Percentiles rank a stretch among this genome's conserved stretches.
Evolutionary conservation across 2,797 vertebrate species (phyloP).

Genomic region (Sardinella longiceps): DNA sequence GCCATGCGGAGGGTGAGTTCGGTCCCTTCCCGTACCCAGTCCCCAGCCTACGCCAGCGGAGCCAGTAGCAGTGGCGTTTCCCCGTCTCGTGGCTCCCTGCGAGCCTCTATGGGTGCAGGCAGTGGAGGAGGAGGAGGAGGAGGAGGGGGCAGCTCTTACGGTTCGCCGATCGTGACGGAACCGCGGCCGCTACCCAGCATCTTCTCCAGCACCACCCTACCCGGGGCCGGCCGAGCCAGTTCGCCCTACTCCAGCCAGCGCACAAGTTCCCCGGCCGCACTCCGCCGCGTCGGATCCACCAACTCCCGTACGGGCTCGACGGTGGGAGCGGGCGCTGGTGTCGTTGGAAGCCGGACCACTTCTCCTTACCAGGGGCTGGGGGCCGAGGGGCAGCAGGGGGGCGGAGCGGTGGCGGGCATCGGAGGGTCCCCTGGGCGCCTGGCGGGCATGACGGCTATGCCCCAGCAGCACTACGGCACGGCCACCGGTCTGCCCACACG

Average conservation of each 20-base stretch:
- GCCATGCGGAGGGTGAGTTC: constrained; percentile 93
- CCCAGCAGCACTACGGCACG: constrained; percentile 91
- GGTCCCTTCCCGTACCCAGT: constrained; percentile 92
- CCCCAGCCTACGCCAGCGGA: constrained; percentile 86
- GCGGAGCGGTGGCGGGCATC: constrained; percentile 45
- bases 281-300: constrained; percentile 83
- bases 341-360: constrained; percentile 65
- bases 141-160: constrained; percentile 79
- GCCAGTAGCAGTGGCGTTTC: constrained; percentile 76
- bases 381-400: constrained; percentile 73
- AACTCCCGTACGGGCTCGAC: constrained; percentile 73
- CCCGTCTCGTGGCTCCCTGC: constrained; percentile 88
- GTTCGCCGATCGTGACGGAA: constrained; percentile 85
- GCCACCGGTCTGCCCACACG: constrained; percentile 64
- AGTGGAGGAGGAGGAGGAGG: not conserved
- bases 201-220: constrained; percentile 87
- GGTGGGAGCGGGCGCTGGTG: not conserved
- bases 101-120: constrained; percentile 78
- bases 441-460: constrained; percentile 90
- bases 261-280: constrained; percentile 78
- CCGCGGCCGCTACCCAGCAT: constrained; percentile 80
- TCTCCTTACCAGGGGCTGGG: constrained; percentile 81
- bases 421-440: constrained; percentile 78
- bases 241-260: constrained; percentile 84
- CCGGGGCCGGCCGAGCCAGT: constrained; percentile 77